These are phyloP conservation scores for Pristiophorus japonicus DNA, from an alignment of 2,113 vertebrate species.

Conservation along the genomic window DNA sequence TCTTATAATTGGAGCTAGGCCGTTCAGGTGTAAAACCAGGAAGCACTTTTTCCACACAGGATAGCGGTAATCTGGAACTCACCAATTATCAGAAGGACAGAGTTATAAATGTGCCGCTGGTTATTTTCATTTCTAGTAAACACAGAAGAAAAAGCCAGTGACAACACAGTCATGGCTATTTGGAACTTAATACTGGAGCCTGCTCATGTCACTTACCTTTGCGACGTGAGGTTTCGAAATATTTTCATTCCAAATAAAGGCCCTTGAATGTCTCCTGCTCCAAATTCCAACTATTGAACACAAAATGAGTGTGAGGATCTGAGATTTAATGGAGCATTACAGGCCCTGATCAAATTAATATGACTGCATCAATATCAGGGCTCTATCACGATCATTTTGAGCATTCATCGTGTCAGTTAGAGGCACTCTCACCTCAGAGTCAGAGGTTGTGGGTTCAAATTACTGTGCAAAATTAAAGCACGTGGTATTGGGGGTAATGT, in stretches of 20 bases:
- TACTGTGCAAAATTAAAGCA: too few relatives aligned
- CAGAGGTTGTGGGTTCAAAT: background rate
- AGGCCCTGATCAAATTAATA: background rate
- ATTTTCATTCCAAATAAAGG: conserved; percentile 86
- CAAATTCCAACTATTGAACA: conserved; percentile 77
- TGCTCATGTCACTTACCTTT: conserved; percentile 65
- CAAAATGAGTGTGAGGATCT: conserved; percentile 27
- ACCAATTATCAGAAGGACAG: background rate
- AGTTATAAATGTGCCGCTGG: background rate
- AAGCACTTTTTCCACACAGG: background rate
- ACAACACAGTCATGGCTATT: background rate
- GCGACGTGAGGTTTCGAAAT: conserved; percentile 87
- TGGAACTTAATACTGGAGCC: background rate
- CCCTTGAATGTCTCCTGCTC: conserved; percentile 85
- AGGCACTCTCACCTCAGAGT: background rate
- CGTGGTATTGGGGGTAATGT: too few relatives aligned
- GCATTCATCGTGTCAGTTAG: background rate
- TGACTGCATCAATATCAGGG: background rate
- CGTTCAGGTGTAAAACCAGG: background rate
- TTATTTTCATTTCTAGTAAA: background rate
- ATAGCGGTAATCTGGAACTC: background rate
- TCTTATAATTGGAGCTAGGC: background rate
- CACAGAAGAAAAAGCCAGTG: background rate
- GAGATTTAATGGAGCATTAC: conserved; percentile 5
- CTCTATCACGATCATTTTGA: background rate